Evolutionary conservation across 2,797 vertebrate species (phyloP).

Genomic region (Mus caroli): DNA sequence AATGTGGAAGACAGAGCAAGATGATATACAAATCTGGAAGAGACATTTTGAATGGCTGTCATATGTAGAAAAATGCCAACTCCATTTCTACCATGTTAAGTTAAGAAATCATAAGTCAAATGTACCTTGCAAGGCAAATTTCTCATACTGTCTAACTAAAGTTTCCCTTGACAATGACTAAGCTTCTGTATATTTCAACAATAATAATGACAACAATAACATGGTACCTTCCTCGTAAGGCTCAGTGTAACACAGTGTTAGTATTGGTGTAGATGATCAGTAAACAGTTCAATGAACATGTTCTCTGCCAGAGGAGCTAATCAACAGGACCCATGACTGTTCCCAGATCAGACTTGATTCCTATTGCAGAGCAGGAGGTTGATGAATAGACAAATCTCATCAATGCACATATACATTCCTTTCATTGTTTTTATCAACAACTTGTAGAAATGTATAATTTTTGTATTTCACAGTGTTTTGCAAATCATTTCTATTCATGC

Average conservation of each 20-base stretch:
- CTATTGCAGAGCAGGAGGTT: background rate
- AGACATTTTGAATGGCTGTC: background rate
- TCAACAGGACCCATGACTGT: background rate
- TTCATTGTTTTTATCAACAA: background rate
- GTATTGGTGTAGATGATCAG: background rate
- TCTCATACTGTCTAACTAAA: background rate
- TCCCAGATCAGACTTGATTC: background rate
- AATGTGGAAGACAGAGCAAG: background rate
- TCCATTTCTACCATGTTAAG: background rate
- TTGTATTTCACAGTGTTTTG: background rate
- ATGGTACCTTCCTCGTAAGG: slow-evolving; percentile 46
- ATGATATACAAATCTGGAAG: background rate
- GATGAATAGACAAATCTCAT: background rate
- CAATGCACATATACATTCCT: background rate
- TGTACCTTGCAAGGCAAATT: slow-evolving; percentile 28
- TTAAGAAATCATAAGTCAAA: slow-evolving; percentile 39
- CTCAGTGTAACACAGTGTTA: slow-evolving; percentile 32
- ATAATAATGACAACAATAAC: slow-evolving; percentile 19
- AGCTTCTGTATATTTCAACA: background rate
- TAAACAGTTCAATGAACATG: background rate
- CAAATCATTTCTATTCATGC: background rate
- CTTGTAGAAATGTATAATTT: background rate
- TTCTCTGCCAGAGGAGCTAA: background rate
- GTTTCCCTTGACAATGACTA: background rate
- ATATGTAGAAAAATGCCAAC: slow-evolving; percentile 2